Conservation (phyloP, 2,113 vertebrate genomes). For the Siphamia tubifer region DNA sequence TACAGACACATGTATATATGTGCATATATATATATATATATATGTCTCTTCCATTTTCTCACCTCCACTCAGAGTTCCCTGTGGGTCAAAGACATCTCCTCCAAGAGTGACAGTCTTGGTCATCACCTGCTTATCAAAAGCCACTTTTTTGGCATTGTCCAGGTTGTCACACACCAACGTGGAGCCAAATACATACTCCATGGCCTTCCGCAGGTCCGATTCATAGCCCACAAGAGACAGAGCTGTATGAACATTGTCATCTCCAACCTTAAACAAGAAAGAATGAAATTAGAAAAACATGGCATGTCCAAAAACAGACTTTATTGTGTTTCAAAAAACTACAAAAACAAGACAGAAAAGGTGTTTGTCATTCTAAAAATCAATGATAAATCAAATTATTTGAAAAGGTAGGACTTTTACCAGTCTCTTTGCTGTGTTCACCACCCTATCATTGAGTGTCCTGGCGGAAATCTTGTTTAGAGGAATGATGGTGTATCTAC, state of each 20-base stretch:
- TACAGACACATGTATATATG: not conserved
- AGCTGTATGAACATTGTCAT: slow-evolving; percentile 83
- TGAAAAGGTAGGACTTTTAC: slow-evolving; percentile 81
- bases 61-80: slow-evolving; percentile 95
- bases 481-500: slow-evolving; percentile 93
- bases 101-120: slow-evolving; percentile 90
- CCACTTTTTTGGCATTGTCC: slow-evolving; percentile 92
- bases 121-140: slow-evolving; percentile 91
- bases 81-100: slow-evolving; percentile 93
- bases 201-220: slow-evolving; percentile 89
- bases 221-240: slow-evolving; percentile 87
- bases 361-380: no score
- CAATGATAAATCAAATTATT: no score
- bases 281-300: not conserved
- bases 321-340: not conserved
- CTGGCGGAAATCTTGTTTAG: slow-evolving; percentile 92
- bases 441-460: slow-evolving; percentile 73
- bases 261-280: slow-evolving; percentile 80
- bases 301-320: no score
- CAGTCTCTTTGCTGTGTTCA: slow-evolving; percentile 84
- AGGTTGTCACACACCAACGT: slow-evolving; percentile 89
- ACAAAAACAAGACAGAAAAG: no score
- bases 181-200: slow-evolving; percentile 95
- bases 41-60: slow-evolving; percentile 12
- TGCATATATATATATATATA: no score